Evolutionary conservation across 2,888 invertebrate genomes (phyloP).

Genomic region (Pollenia labialis): DNA sequence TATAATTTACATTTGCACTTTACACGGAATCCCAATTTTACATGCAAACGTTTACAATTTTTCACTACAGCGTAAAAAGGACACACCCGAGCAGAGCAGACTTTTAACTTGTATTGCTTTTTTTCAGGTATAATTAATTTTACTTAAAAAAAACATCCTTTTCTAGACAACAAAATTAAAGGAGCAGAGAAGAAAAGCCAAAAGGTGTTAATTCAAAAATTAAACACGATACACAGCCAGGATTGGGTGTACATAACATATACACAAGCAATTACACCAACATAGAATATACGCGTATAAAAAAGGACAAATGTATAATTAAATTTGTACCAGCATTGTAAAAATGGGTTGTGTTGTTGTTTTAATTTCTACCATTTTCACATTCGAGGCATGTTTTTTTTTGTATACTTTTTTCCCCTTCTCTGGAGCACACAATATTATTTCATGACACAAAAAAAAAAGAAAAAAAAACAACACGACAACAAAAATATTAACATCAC

Average conservation of each 20-base stretch:
- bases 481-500: neutral
- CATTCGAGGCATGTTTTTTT: constrained; percentile 44
- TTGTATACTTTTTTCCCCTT: constrained; percentile 16
- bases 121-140: constrained; percentile 25
- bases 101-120: constrained; percentile 4
- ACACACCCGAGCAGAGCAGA: neutral
- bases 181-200: neutral
- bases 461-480: neutral
- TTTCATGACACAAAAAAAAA: constrained; percentile 30
- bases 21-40: constrained; percentile 8
- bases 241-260: constrained; percentile 10
- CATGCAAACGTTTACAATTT: constrained; percentile 3
- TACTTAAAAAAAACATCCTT: constrained; percentile 10
- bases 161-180: neutral
- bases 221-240: constrained; percentile 7
- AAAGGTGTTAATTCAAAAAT: constrained; percentile 37
- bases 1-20: constrained; percentile 25
- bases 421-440: neutral
- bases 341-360: constrained; percentile 48
- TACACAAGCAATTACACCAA: neutral
- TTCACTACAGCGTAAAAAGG: neutral
- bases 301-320: constrained; percentile 57
- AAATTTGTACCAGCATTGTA: constrained; percentile 38
- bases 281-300: neutral
- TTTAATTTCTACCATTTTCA: constrained; percentile 56